Base-by-base conservation (phyloP, 1,140 invertebrate species). In the Drosophila kepulauana region DNA sequence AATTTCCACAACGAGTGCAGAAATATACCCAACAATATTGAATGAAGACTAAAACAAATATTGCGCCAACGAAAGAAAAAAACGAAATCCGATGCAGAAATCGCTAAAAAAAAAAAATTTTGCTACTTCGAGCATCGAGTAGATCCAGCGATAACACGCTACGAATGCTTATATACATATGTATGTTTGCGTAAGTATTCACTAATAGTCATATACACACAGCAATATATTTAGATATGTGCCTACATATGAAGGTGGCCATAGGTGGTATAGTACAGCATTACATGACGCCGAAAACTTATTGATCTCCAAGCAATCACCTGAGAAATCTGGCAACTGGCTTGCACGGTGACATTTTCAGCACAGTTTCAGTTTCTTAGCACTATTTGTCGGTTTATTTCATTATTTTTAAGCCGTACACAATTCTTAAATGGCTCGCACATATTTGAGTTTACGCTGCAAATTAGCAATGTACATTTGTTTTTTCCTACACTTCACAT, bases 201-300 rank as follows among this genome's bases (percentile, higher is more conserved):
- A 6, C 30, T 33, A 33, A 33, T 33, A 33, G 6, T 5, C 35
- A 57, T 43, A 66, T 16, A 35, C 41, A 64, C 20, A 67, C 46
- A 62, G n/a, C 16, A n/a, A 13, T 15, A 33, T 35, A 28, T 13
- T 41, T 3, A 62, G 35, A 65, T 56, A 6, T 64, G 59, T 45
- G 38, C 41, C 43, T 6, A 8, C 41, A 51, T 8, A 5, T 25
- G 35, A 20, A 56, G 33, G 20, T 25, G 20, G 3, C 20, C 20
- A 25, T 41, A 16, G 16, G 16, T 16, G 1, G 1, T 58, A 61
- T 76, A 25, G 43, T 30, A 45, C 43, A 63, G 13, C 38, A 74
- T 84, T 46, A 35, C 45, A 65, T 72, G 84, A 74, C 81, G 84
- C 85, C 77, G 80, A 67, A 61, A 89, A 72, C 85, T 78, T 75